Evolutionary conservation across 1,140 invertebrate species (phyloP).

Genomic region (Lanistes nyassanus): DNA sequence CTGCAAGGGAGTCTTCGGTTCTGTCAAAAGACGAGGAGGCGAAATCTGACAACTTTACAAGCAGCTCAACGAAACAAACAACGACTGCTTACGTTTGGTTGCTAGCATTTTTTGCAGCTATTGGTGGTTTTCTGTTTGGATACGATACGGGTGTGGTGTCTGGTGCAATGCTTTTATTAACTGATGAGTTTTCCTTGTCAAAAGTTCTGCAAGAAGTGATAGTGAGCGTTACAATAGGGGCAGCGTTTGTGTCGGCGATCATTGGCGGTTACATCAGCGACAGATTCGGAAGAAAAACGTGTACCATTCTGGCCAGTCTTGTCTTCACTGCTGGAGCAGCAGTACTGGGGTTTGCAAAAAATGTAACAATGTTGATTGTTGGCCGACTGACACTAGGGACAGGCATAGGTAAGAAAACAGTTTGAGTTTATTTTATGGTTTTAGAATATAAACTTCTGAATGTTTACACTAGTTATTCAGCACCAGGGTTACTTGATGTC

Average conservation of each 20-base stretch:
- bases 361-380: constrained; percentile 68
- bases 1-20: not conserved
- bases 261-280: constrained; percentile 69
- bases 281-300: constrained; percentile 69
- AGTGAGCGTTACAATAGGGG: constrained; percentile 66
- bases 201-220: constrained; percentile 68
- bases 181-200: constrained; percentile 65
- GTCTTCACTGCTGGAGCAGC: constrained; percentile 71
- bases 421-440: too few species aligned
- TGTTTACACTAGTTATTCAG: too few species aligned
- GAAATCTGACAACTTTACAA: not conserved
- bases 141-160: constrained; percentile 76
- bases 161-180: constrained; percentile 72
- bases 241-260: constrained; percentile 45
- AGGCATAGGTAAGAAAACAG: constrained; percentile 70
- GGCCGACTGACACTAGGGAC: constrained; percentile 72
- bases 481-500: too few species aligned
- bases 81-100: constrained; percentile 65
- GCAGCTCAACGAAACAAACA: not conserved
- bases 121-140: constrained; percentile 75
- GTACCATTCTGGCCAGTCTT: constrained; percentile 71
- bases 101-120: constrained; percentile 69
- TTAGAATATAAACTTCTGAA: too few species aligned
- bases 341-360: constrained; percentile 68
- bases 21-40: not conserved